Percentiles rank a stretch among this genome's conserved stretches.
Conservation (phyloP, 2,113 vertebrate species). For the Serilophus lunatus region DNA sequence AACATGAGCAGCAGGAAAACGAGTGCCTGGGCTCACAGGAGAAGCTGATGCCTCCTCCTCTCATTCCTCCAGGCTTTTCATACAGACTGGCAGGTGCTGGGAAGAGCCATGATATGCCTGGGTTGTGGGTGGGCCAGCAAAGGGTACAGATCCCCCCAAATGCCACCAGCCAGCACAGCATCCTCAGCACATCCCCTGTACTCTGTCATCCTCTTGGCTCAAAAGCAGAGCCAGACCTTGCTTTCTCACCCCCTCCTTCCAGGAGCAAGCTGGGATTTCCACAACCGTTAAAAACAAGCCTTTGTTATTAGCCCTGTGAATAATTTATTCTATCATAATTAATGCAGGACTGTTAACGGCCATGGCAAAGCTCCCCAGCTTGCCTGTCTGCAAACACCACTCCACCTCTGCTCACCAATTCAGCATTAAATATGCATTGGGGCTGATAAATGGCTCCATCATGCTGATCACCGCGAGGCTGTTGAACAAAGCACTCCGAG, state of each 20-base stretch:
- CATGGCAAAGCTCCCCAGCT: neutral
- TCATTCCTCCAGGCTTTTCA: accelerated
- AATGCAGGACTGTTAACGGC: neutral
- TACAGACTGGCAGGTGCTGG: neutral
- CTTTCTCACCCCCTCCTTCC: neutral
- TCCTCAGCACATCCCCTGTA: neutral
- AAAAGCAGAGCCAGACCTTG: neutral
- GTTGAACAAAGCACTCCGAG: neutral
- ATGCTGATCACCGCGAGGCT: neutral
- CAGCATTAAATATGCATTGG: conserved; percentile 6
- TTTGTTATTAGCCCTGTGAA: conserved; percentile 34
- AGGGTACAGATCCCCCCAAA: neutral
- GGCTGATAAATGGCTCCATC: neutral
- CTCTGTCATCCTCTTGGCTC: neutral
- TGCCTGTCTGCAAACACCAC: neutral
- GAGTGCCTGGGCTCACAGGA: neutral
- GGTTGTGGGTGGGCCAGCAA: neutral
- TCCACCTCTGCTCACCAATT: neutral
- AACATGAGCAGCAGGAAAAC: neutral
- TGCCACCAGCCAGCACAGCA: neutral
- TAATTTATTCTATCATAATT: conserved; percentile 37
- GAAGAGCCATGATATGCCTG: accelerated
- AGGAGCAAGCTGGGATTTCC: neutral
- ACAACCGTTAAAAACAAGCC: neutral
- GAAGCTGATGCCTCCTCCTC: neutral